Evolutionary conservation across 2,113 vertebrate genomes (phyloP).

Genomic region (Papio anubis): DNA sequence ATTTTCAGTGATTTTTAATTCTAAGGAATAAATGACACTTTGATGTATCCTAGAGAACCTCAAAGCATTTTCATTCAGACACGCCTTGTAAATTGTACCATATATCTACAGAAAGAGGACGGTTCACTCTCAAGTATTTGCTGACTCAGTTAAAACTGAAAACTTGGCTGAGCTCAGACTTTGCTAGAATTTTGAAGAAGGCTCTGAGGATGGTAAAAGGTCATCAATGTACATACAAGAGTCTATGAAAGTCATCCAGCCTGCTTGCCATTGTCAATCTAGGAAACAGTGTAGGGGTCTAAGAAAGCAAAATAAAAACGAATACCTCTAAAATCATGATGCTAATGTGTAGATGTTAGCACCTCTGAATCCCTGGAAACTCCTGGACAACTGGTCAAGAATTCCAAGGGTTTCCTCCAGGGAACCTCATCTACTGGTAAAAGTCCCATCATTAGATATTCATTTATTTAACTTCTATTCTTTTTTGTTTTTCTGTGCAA

Average conservation of each 20-base stretch:
- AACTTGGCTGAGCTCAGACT: not conserved
- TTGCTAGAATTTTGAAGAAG: not conserved
- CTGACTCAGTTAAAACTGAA: not conserved
- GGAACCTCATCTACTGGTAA: not conserved
- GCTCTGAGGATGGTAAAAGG: not conserved
- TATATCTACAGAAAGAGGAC: not conserved
- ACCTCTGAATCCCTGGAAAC: not conserved
- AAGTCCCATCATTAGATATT: not conserved
- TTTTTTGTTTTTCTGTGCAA: not conserved
- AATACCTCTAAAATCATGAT: not conserved
- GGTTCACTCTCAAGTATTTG: not conserved
- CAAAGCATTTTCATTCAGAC: not conserved
- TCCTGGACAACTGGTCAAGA: not conserved
- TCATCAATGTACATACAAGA: fast-evolving
- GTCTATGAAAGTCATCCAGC: not conserved
- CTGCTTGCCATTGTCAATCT: not conserved
- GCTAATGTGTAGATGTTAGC: not conserved
- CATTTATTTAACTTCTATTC: not conserved
- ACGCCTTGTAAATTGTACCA: not conserved
- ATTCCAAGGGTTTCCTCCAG: not conserved
- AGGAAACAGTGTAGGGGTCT: not conserved
- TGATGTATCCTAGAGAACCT: not conserved
- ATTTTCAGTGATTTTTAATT: not conserved
- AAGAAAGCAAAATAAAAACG: not conserved
- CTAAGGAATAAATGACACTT: not conserved